Conservation (phyloP, 2,888 invertebrate species). For the Lordiphosa fenestrarum region DNA sequence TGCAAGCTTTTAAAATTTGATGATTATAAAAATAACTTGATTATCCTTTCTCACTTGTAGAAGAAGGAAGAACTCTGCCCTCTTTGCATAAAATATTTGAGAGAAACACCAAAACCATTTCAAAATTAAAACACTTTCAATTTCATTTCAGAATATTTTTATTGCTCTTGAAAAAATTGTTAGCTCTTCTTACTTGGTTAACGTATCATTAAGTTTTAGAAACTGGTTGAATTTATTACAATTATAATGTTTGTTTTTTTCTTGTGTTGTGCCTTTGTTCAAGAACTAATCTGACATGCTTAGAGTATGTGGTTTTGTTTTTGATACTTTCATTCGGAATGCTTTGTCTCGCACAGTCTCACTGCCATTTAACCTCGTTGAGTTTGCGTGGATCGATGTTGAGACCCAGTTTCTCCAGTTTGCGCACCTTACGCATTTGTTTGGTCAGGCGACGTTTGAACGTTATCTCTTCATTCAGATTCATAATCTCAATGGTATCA, state of each 20-base stretch:
- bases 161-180: too few species aligned
- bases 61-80: too few species aligned
- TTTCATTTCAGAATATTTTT: too few species aligned
- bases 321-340: background rate
- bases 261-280: slow-evolving; percentile 36
- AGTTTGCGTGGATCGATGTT: slow-evolving; percentile 60
- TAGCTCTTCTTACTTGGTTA: too few species aligned
- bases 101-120: too few species aligned
- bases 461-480: slow-evolving; percentile 58
- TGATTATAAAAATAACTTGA: too few species aligned
- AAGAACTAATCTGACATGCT: slow-evolving; percentile 53
- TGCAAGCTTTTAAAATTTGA: too few species aligned
- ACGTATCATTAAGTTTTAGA: slow-evolving; percentile 50
- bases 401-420: slow-evolving; percentile 57
- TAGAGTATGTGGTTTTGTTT: slow-evolving; percentile 47
- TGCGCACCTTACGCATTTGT: slow-evolving; percentile 57
- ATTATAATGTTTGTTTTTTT: background rate
- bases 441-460: slow-evolving; percentile 57
- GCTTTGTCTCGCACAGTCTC: slow-evolving; percentile 15
- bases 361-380: slow-evolving; percentile 39
- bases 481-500: slow-evolving; percentile 64
- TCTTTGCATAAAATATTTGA: too few species aligned
- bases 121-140: too few species aligned
- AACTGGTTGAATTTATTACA: slow-evolving; percentile 20
- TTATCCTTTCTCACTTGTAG: too few species aligned